phyloP scores from a whole-genome alignment of 2,113 vertebrate species.

The Ibidorhyncha struthersii region DNA sequence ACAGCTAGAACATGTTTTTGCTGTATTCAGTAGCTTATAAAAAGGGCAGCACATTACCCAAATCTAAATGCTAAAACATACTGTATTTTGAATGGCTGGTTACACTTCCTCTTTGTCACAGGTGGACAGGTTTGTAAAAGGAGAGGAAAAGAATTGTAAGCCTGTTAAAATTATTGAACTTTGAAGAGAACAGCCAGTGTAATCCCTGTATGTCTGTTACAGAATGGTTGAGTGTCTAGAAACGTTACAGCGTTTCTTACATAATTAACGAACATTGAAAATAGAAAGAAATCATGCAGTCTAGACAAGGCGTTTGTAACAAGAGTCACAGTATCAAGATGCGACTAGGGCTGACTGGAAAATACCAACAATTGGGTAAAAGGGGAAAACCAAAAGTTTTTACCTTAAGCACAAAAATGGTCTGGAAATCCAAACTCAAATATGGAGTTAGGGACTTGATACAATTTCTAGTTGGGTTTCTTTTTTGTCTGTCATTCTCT shows the following conservation, averaged over 20 bases:
- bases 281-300: neutral
- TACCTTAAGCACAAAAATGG: neutral
- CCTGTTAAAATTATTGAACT: neutral
- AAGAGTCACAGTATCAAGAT: neutral
- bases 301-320: neutral
- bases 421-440: neutral
- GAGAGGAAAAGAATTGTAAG: neutral
- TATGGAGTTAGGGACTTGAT: neutral
- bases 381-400: neutral
- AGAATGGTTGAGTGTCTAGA: neutral
- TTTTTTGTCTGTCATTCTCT: neutral
- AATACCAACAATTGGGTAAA: neutral
- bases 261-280: neutral
- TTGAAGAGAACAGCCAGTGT: neutral
- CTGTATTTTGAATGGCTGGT: neutral
- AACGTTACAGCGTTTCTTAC: neutral
- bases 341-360: neutral
- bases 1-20: neutral
- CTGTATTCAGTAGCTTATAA: neutral
- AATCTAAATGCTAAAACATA: neutral
- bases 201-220: neutral
- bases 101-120: neutral
- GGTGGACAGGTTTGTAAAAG: neutral
- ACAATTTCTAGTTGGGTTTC: neutral
- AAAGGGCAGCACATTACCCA: neutral